Evolutionary conservation across 2,797 vertebrate genomes (phyloP).

Genomic region (Cichlasoma orientale): DNA sequence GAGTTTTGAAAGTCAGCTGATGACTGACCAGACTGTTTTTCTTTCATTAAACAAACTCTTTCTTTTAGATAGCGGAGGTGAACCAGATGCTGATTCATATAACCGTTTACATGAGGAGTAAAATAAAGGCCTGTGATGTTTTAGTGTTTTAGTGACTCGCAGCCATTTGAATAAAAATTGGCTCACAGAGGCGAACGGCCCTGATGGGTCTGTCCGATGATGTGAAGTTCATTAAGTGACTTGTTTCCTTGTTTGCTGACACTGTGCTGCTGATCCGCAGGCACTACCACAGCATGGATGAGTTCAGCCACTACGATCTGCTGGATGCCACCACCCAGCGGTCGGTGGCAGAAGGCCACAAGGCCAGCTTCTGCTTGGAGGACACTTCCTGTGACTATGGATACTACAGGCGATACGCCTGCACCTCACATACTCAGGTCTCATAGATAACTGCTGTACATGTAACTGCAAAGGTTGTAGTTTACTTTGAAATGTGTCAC

Average conservation of each 20-base stretch:
- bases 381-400: slow-evolving; percentile 98
- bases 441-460: slow-evolving; percentile 6
- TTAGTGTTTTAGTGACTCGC: slow-evolving; percentile 1
- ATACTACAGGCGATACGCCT: slow-evolving; percentile 93
- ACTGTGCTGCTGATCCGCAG: slow-evolving; percentile 71
- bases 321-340: slow-evolving; percentile 87
- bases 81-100: slow-evolving; percentile 11
- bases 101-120: background rate
- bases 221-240: background rate
- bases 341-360: slow-evolving; percentile 96
- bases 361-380: slow-evolving; percentile 98
- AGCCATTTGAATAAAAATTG: background rate
- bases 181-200: background rate
- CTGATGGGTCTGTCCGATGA: background rate
- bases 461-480: background rate
- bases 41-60: slow-evolving; percentile 30
- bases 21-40: slow-evolving; percentile 46
- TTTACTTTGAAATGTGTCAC: background rate
- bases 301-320: slow-evolving; percentile 98
- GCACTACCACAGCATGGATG: slow-evolving; percentile 99
- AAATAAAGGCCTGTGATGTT: background rate
- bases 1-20: slow-evolving; percentile 52
- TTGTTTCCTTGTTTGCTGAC: background rate
- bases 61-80: slow-evolving; percentile 13
- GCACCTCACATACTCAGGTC: slow-evolving; percentile 90